Base-by-base conservation (phyloP, 53 echinoderm and acorn worm genomes). In the Pentamera pediparva region DNA sequence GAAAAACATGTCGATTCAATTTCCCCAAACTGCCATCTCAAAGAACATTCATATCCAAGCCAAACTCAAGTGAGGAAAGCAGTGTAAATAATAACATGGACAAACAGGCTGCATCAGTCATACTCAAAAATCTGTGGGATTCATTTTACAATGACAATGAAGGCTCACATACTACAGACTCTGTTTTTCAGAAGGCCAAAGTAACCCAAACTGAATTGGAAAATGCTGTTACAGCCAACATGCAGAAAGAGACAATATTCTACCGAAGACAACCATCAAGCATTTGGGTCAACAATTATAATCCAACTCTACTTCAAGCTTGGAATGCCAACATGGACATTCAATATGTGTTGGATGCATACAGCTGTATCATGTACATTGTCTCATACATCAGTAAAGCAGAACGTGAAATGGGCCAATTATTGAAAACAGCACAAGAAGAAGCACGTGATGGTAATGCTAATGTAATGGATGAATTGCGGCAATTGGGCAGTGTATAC, bases 21-120 rank as follows among this genome's bases (percentile, higher is more conserved):
- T 89, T 86, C 30, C 90, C 89, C 38, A 78, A 86, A 61, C 86
- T 65, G 61, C 86, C 86, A 70, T 86, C 86, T 39, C 29, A 67
- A 17, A 27, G 25, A 18, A 86, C 86, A 70, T 88, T 88, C 69
- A 58, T 84, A 45, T 15, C 45, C 1, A 39, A 64, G 32, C 75
- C 78, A 25, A 5, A 27, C 13, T 32, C 19, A 36, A 36, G 21
- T 35, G 36, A 62, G 1, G 37, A 62, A 9, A 13, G 11, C 22
- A 45, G 3, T 3, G 1, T n/a, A n/a, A n/a, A n/a, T n/a, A n/a
- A n/a, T n/a, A n/a, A 25, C 4, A 51, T 51, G 51, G 51, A 51
- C 51, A 51, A 12, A 12, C 3, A 51, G 51, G 19, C 51, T 2
- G 51, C 51, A 10, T 51, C 51, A 21, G 12, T 21, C 19, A 6